Percentiles rank a stretch among this genome's conserved stretches.
phyloP scores from a whole-genome alignment of 2,888 invertebrate species.

The Latrodectus elegans region DNA sequence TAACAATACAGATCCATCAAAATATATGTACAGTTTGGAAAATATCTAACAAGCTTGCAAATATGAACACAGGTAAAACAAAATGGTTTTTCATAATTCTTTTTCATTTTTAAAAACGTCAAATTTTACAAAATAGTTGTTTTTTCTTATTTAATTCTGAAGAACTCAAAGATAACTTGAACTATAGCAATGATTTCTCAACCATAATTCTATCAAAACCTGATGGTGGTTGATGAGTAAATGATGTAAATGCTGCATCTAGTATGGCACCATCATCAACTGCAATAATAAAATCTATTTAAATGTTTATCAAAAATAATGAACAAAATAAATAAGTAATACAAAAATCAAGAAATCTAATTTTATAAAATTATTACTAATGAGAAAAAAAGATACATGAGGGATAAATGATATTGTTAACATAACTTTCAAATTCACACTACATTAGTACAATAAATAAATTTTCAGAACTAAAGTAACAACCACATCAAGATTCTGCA shows the following conservation, averaged over 20 bases:
- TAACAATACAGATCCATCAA: too few species aligned
- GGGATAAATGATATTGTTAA: too few species aligned
- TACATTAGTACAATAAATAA: too few species aligned
- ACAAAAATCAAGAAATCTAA: background rate
- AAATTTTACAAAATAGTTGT: too few species aligned
- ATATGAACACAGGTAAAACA: too few species aligned
- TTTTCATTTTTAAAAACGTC: background rate
- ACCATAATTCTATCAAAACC: conserved; percentile 97
- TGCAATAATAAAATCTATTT: conserved; percentile 77
- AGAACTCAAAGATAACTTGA: background rate
- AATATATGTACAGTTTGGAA: too few species aligned
- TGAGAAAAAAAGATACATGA: background rate
- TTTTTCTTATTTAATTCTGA: too few species aligned
- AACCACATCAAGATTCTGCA: too few species aligned
- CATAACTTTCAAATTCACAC: too few species aligned
- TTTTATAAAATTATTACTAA: background rate
- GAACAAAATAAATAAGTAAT: background rate
- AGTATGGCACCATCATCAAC: conserved; percentile 98
- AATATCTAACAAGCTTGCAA: too few species aligned
- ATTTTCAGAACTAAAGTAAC: too few species aligned
- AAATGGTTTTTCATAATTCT: too few species aligned
- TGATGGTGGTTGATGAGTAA: conserved; percentile 81
- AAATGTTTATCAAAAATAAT: background rate
- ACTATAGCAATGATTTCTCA: conserved; percentile 94
- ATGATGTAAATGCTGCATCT: conserved; percentile 93